Base-by-base conservation (phyloP, 2,888 invertebrate species). In the Agrotis exclamationis region DNA sequence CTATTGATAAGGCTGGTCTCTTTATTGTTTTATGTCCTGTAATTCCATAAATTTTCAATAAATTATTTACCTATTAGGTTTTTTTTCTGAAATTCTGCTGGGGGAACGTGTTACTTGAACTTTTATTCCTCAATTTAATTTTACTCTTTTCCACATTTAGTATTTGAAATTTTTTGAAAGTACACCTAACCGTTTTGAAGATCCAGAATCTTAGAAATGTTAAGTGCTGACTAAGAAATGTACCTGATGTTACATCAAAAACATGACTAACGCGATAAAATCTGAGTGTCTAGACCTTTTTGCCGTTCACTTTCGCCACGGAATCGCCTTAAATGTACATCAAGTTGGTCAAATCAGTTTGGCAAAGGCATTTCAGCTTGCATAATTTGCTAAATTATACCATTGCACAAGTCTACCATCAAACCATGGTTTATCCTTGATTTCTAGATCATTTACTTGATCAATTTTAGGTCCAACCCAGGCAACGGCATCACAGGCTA, bases 281-380 rank as follows among this genome's bases (percentile, higher is more conserved):
- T 79, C 76, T 69, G 76, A 75, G 60, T 69, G 51, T 80, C 76
- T 77, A 85, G 79, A 83, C 81, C 81, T 79, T 86, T n/a, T 82
- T 82, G 78, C 85, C 88, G 82, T 86, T 88, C 86, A 88, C 88
- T 89, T 89, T 89, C 88, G 85, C 86, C 83, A 77, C 80, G 63
- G 82, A 82, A 84, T 82, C 70, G 77, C 86, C 84, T 51, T 85
- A 88, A 86, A 88, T 86, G 86, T 87, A 82, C 81, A 84, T 87
- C 85, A 86, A 89, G 89, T 89, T 89, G 87, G 85, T 83, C 84
- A 86, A 88, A 88, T 87, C 82, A 82, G 85, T 85, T 88, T 86
- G 67, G 82, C 83, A 86, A 82, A 84, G 79, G 84, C 83, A 82
- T 85, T 85, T 84, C 84, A 82, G 74, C 77, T 87, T 87, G 81